These are phyloP conservation scores for Phalacrocorax pelagicus DNA, from an alignment of 2,113 vertebrate genomes.

Conservation along the genomic window DNA sequence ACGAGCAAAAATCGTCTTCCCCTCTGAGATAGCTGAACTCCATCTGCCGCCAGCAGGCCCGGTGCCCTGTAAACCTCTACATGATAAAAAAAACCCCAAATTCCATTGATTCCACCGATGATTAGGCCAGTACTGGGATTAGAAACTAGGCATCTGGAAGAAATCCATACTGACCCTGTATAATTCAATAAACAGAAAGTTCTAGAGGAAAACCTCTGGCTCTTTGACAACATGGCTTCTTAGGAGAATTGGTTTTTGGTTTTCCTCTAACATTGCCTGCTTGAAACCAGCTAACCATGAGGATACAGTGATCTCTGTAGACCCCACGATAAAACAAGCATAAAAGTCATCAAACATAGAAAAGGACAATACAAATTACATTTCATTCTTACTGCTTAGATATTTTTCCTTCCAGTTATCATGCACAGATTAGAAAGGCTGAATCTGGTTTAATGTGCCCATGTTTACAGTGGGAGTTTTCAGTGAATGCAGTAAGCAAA, in stretches of 20 bases:
- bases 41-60: too few species aligned
- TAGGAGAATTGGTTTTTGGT: background rate
- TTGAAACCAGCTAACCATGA: background rate
- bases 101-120: too few species aligned
- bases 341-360: background rate
- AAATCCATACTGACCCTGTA: background rate
- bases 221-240: background rate
- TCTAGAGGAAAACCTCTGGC: background rate
- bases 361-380: background rate
- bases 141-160: background rate
- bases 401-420: background rate
- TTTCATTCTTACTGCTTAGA: background rate
- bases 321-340: background rate
- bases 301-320: background rate
- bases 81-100: too few species aligned
- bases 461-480: background rate
- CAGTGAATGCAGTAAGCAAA: background rate
- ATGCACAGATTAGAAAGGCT: background rate
- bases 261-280: background rate
- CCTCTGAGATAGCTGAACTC: too few species aligned
- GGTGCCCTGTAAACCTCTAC: too few species aligned
- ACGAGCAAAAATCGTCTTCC: too few species aligned
- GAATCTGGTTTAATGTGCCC: background rate
- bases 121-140: background rate
- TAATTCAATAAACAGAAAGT: background rate